Percentiles rank a stretch among this genome's conserved stretches.
phyloP scores from a whole-genome alignment of 2,888 invertebrate genomes.

The Lordiphosa fenestrarum region DNA sequence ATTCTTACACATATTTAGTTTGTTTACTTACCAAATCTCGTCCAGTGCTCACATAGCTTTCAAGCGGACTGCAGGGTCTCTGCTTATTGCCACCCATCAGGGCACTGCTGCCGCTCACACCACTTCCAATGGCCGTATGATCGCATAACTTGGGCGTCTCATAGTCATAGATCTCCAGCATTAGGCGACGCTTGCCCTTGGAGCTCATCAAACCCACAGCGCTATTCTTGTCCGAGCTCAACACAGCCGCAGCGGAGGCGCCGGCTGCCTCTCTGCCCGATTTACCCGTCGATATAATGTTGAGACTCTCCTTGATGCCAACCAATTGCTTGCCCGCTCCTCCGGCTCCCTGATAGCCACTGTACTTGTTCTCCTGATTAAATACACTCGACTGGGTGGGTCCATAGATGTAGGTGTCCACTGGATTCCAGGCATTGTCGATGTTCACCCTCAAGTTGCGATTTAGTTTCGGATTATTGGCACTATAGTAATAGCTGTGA shows the following conservation, averaged over 20 bases:
- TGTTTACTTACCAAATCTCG: constrained; percentile 79
- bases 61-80: constrained; percentile 88
- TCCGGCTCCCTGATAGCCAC: constrained; percentile 77
- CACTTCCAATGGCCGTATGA: constrained; percentile 84
- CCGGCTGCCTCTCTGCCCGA: constrained; percentile 53
- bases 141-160: constrained; percentile 91
- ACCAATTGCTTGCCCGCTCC: constrained; percentile 59
- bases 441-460: constrained; percentile 80
- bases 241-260: constrained; percentile 49
- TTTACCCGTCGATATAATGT: constrained; percentile 73
- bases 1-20: too few species aligned
- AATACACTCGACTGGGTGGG: constrained; percentile 80
- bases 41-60: constrained; percentile 87
- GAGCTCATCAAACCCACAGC: constrained; percentile 69
- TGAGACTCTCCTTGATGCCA: constrained; percentile 78
- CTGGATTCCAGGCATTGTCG: constrained; percentile 81
- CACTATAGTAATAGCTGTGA: constrained; percentile 79
- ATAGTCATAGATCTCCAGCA: constrained; percentile 88
- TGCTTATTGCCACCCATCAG: constrained; percentile 80
- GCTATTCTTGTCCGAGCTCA: constrained; percentile 54
- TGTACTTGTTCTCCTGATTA: constrained; percentile 80
- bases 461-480: constrained; percentile 79
- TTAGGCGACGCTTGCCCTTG: constrained; percentile 80
- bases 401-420: constrained; percentile 80
- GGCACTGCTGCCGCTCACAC: constrained; percentile 67